These are phyloP conservation scores for Dipodomys ordii DNA, from an alignment of 2,113 vertebrate species.

Conservation along the genomic window DNA sequence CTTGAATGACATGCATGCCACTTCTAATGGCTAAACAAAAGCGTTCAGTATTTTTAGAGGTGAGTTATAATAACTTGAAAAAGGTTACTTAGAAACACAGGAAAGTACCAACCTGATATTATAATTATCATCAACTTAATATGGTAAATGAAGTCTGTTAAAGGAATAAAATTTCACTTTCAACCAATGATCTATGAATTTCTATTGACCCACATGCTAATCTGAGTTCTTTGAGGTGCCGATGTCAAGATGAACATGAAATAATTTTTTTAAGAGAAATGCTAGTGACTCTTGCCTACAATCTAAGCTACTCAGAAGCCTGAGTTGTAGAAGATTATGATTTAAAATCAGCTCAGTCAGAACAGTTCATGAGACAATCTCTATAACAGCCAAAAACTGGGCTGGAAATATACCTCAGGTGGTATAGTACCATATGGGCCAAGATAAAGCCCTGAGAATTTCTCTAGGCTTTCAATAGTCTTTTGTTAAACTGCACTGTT, in stretches of 20 bases:
- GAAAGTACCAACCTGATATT: not conserved
- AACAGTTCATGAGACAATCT: too few relatives aligned
- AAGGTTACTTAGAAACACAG: constrained; percentile 2
- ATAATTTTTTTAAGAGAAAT: constrained; percentile 40
- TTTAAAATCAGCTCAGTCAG: too few relatives aligned
- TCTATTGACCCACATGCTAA: not conserved
- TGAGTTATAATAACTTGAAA: not conserved
- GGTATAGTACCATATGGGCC: too few relatives aligned
- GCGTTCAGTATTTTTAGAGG: not conserved
- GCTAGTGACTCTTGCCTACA: too few relatives aligned
- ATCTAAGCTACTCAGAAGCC: too few relatives aligned
- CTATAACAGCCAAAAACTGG: too few relatives aligned
- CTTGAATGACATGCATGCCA: not conserved
- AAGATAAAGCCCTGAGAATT: too few relatives aligned
- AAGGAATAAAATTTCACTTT: not conserved
- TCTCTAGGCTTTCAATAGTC: not conserved
- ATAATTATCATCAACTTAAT: constrained; percentile 2
- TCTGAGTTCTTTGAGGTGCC: not conserved
- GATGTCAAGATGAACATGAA: not conserved
- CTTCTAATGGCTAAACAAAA: not conserved
- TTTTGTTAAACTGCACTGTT: not conserved
- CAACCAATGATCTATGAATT: not conserved
- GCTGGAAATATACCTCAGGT: too few relatives aligned
- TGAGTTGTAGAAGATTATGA: too few relatives aligned
- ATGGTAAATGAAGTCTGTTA: not conserved